Evolutionary conservation across 2,797 vertebrate species (phyloP).

Genomic region (Tapera naevia): DNA sequence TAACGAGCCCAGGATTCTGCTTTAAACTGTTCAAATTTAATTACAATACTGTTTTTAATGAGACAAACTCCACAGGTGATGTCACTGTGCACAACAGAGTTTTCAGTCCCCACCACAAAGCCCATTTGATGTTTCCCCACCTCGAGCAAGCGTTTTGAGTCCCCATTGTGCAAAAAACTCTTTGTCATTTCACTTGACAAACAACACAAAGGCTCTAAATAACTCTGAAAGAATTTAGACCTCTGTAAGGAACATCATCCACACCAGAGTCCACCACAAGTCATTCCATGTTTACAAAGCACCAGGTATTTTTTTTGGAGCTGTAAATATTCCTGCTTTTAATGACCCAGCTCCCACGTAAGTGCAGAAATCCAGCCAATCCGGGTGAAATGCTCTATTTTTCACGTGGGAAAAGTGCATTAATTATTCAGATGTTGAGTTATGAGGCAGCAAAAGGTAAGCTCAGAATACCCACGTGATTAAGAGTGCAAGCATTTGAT

Average conservation of each 20-base stretch:
- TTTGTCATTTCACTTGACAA: background rate
- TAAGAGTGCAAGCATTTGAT: background rate
- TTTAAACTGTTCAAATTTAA: background rate
- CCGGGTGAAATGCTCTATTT: background rate
- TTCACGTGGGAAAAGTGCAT: background rate
- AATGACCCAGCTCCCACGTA: background rate
- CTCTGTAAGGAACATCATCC: background rate
- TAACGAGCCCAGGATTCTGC: background rate
- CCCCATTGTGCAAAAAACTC: background rate
- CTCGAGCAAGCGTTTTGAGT: background rate
- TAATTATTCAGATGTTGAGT: background rate
- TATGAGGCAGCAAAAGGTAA: background rate
- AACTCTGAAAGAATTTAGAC: background rate
- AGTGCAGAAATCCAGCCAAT: background rate
- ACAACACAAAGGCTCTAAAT: fast-evolving
- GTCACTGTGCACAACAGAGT: background rate
- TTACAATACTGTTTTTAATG: background rate
- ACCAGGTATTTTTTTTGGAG: background rate
- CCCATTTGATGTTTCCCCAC: background rate
- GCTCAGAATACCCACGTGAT: background rate
- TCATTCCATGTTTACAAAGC: background rate
- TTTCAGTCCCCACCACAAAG: background rate
- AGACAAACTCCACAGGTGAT: background rate
- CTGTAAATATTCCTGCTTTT: background rate
- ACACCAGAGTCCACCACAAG: background rate